Evolutionary conservation across 2,888 invertebrate species (phyloP), one percentile per base, ranked within the genome.

Genomic region (Eledona agricola): DNA sequence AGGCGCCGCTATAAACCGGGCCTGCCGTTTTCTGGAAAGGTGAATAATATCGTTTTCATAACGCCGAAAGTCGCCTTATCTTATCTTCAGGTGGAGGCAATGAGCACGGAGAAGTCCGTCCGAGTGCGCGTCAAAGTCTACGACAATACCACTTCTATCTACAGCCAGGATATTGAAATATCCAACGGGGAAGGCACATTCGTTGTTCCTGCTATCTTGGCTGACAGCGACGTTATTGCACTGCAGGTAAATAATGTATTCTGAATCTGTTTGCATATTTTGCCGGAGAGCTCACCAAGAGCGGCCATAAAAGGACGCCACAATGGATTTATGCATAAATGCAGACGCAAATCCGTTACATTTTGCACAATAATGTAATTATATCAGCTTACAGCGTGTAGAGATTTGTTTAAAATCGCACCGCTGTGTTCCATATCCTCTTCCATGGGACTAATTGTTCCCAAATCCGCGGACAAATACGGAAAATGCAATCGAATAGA

Each of bases 141-240:
- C 64, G 85, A 86, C 60, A 84, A 85, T 68, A 81, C 81, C 4
- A 86, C 85, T 0, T 83, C 85, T 57, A 85, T 86, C 71, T 86
- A 86, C 73, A 86, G 85, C 57, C 86, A 86, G 70, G 86, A 86
- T 59, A 84, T 86, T 37, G 86, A 86, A 72, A 85, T 86, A 77
- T 81, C 84, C 0, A 83, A 83, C 2, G 84, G 85, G 0, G 85
- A 85, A 69, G 84, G 84, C 2, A 77, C 76, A 11, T 86, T 86
- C 66, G 79, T 84, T n/a, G 85, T 86, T 0, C 86, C 86, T 0
- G 85, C 85, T 29, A 84, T 86, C 12, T 75, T 86, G 76, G 85
- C 86, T 1, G 85, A 86, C 66, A 83, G 84, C 56, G 83, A 85
- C 11, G 80, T 81, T 55, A 82, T 86, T 58, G 83, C 83, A 50